A percentile compares a stretch with the other conserved stretches of the same genome.
phyloP scores from a whole-genome alignment of 2,888 invertebrate genomes.

The Noctua janthina region DNA sequence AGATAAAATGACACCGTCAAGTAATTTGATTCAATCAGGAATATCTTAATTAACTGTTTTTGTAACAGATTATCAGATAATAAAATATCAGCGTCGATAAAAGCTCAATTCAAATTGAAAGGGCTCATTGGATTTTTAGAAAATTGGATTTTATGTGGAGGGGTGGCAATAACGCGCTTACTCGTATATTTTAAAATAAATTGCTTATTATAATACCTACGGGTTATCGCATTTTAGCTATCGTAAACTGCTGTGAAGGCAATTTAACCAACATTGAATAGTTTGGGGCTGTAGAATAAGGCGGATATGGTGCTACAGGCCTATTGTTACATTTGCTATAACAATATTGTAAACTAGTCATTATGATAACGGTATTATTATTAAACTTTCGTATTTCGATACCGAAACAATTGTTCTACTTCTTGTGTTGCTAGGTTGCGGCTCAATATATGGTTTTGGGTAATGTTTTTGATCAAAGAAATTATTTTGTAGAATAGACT shows the following conservation, averaged over 20 bases:
- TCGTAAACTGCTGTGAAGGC: conserved; percentile 76
- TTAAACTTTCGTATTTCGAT: conserved; percentile 63
- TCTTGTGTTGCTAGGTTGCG: conserved; percentile 43
- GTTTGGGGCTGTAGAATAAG: conserved; percentile 74
- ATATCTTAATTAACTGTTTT: conserved; percentile 60
- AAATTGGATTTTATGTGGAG: conserved; percentile 70
- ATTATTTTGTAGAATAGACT: conserved; percentile 22
- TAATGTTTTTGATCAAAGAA: conserved; percentile 39
- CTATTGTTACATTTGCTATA: conserved; percentile 70
- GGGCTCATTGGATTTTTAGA: conserved; percentile 68
- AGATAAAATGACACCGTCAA: conserved; percentile 4
- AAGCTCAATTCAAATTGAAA: conserved; percentile 64
- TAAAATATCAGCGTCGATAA: conserved; percentile 60
- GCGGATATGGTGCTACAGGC: conserved; percentile 68
- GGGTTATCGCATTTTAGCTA: conserved; percentile 75
- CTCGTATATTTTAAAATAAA: conserved; percentile 78
- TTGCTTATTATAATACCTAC: conserved; percentile 75
- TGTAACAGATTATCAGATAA: conserved; percentile 54
- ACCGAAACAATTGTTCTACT: conserved; percentile 58
- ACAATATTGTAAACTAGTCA: conserved; percentile 69
- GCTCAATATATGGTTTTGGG: conserved; percentile 27
- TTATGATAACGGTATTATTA: conserved; percentile 70
- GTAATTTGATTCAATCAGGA: conserved; percentile 35
- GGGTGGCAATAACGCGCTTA: conserved; percentile 70
- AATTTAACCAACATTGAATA: conserved; percentile 78